These are phyloP conservation scores for Hypomecis punctinalis DNA, from an alignment of 2,888 invertebrate genomes.

Conservation along the genomic window DNA sequence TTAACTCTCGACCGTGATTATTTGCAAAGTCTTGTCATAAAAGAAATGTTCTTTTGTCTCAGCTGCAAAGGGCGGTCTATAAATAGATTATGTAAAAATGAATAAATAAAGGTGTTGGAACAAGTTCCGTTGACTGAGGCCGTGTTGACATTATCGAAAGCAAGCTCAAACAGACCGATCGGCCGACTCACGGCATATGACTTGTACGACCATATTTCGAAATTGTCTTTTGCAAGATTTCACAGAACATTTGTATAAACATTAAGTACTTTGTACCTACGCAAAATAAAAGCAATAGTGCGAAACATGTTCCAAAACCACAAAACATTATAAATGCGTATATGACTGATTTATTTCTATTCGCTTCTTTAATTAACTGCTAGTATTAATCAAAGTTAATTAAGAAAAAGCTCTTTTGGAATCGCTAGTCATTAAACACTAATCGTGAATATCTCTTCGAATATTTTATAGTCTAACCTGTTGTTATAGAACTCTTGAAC, in stretches of 20 bases:
- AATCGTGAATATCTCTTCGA: not conserved
- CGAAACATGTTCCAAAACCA: not conserved
- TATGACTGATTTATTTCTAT: too few species aligned
- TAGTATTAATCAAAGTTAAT: not conserved
- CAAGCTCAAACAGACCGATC: conserved; percentile 73
- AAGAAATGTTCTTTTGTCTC: conserved; percentile 35
- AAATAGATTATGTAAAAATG: conserved; percentile 67
- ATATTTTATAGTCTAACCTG: not conserved
- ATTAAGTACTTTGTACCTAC: not conserved
- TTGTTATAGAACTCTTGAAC: not conserved
- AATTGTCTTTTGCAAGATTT: conserved; percentile 67
- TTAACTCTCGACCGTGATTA: conserved; percentile 10
- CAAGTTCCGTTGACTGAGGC: conserved; percentile 74
- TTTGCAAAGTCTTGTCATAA: conserved; percentile 21
- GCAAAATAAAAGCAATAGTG: not conserved
- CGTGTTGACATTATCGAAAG: conserved; percentile 82
- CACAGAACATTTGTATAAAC: conserved; percentile 20
- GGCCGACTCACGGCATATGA: conserved; percentile 43
- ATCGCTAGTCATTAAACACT: conserved; percentile 6
- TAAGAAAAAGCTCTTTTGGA: not conserved
- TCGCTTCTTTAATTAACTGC: not conserved
- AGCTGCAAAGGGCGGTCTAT: conserved; percentile 50
- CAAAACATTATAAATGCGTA: too few species aligned
- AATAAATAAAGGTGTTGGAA: conserved; percentile 68
- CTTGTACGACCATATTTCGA: conserved; percentile 71